A percentile compares a stretch with the other conserved stretches of the same genome.
phyloP scores from a whole-genome alignment of 92 coral and sea anemone species.

The Ricordea florida region DNA sequence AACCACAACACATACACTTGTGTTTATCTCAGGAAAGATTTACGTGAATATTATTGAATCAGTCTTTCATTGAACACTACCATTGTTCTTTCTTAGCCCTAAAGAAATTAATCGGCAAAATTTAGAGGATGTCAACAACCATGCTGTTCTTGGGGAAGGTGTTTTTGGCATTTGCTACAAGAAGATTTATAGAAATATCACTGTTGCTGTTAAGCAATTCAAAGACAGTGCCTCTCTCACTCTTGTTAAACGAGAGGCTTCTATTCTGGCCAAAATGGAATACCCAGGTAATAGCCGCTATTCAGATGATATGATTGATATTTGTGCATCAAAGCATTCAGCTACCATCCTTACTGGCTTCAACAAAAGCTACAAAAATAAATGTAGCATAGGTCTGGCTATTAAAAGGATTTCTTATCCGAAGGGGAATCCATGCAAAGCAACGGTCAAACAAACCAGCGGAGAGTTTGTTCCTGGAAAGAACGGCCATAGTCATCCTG shows the following conservation, averaged over 20 bases:
- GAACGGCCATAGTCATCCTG: background rate
- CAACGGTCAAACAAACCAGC: slow-evolving; percentile 2
- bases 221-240: background rate
- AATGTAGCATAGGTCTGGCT: too few species aligned
- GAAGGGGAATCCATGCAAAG: background rate
- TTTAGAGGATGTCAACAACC: too few species aligned
- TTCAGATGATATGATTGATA: too few species aligned
- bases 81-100: too few species aligned
- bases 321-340: too few species aligned
- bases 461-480: background rate
- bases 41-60: too few species aligned
- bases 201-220: background rate
- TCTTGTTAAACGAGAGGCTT: background rate
- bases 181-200: background rate
- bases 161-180: background rate
- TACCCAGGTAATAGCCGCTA: slow-evolving; percentile 15
- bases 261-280: background rate
- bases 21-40: too few species aligned
- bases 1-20: too few species aligned
- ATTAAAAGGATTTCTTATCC: background rate
- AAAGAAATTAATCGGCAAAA: too few species aligned
- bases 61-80: too few species aligned
- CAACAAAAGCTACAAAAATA: too few species aligned
- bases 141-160: slow-evolving; percentile 10
- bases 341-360: too few species aligned